Base-by-base conservation (phyloP, 2,797 vertebrate genomes). In the Manis pentadactyla region DNA sequence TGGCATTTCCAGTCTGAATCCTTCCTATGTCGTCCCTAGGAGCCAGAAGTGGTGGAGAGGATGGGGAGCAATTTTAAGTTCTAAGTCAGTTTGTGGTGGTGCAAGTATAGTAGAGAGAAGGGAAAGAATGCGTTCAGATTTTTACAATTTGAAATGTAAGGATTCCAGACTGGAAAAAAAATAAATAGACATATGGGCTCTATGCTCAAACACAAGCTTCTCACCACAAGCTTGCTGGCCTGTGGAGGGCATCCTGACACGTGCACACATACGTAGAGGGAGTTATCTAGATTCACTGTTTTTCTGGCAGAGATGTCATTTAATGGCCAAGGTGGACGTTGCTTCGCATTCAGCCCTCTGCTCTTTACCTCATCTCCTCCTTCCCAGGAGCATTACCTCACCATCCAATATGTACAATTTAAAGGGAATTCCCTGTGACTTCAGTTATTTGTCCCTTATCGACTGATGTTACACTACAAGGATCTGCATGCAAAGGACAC, bases 401-500 rank as follows among this genome's bases (percentile, higher is more conserved):
- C 97, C 92, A 23, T 94, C 94, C 98, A 97, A 87, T 96, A 95
- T 94, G 97, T 96, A 94, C 98, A 94, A 98, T 98, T 98, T 98
- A 98, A 98, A 98, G 98, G 98, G 98, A 99, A 99, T 98, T 98
- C 98, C 98, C 98, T 98, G 98, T 99, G 97, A 98, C 98, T 98
- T 98, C 98, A 98, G 99, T 99, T 99, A 99, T 99, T 99, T 98
- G 98, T 98, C 98, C 99, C 98, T 99, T 99, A 99, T 99, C 99
- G 99, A 98, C 98, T 98, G 99, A 99, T 99, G 99, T 99, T 99
- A 99, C 98, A 99, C 99, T 99, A 99, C 99, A 99, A 98, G 99
- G 99, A 99, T 99, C 99, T 99, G 98, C 98, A 98, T 97, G 99
- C 99, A 99, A 98, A 98, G 98, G 98, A 98, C 99, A 99, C 98